A percentile compares a stretch with the other conserved stretches of the same genome.
phyloP scores from a whole-genome alignment of 2,797 vertebrate genomes.

The Melanotaenia trifasciata region DNA sequence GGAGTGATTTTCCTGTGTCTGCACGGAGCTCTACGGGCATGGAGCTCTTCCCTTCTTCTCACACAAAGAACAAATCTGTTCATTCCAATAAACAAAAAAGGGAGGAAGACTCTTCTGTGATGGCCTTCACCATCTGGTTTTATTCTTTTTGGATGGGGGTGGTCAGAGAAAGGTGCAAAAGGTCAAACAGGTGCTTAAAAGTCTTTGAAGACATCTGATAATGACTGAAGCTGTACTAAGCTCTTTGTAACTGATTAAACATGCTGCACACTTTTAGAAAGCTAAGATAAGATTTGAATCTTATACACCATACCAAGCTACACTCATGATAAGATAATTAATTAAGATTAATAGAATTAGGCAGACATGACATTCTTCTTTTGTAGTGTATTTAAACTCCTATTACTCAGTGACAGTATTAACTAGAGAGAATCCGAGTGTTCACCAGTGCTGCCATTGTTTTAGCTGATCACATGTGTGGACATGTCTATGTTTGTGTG shows the following conservation, averaged over 20 bases:
- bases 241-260: not conserved
- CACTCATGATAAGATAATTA: no score
- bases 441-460: no score
- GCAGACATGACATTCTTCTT: no score
- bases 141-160: not conserved
- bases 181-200: conserved; percentile 16
- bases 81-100: not conserved
- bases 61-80: not conserved
- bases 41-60: not conserved
- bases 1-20: conserved; percentile 43
- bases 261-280: no score
- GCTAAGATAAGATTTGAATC: no score
- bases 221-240: not conserved
- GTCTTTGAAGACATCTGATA: not conserved
- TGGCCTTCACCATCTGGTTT: not conserved
- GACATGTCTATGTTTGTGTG: no score
- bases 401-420: no score
- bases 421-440: no score
- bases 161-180: not conserved
- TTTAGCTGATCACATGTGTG: no score
- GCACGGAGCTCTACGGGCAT: not conserved
- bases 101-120: not conserved
- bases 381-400: no score
- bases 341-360: no score
- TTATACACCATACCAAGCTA: no score